Conservation (phyloP, 2,113 vertebrate species). For the Candoia aspera region DNA sequence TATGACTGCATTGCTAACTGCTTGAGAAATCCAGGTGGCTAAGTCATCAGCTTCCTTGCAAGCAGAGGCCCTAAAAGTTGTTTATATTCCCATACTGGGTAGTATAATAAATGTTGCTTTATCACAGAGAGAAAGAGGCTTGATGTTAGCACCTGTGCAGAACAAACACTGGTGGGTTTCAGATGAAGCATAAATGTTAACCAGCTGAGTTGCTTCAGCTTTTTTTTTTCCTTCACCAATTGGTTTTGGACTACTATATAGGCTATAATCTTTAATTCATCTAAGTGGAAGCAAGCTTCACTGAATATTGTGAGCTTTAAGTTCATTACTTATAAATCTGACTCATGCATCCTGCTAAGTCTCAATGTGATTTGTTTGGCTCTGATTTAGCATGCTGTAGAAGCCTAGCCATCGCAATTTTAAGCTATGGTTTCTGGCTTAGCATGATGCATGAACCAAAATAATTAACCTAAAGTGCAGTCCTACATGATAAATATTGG, state of each 20-base stretch:
- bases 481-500: background rate
- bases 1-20: conserved; percentile 61
- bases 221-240: conserved; percentile 12
- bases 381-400: background rate
- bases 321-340: background rate
- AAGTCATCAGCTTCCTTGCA: conserved; percentile 46
- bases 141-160: conserved; percentile 28
- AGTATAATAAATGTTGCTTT: conserved; percentile 44
- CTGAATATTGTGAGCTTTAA: background rate
- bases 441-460: background rate
- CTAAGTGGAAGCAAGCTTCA: background rate
- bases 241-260: background rate
- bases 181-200: background rate
- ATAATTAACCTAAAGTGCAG: background rate
- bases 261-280: background rate
- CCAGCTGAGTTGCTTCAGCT: conserved; percentile 12
- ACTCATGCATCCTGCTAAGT: background rate
- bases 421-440: background rate
- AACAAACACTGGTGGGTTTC: background rate
- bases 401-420: background rate
- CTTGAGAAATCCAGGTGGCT: conserved; percentile 47
- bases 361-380: background rate
- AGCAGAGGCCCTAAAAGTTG: conserved; percentile 36
- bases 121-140: conserved; percentile 11
- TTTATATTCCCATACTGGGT: conserved; percentile 54